Evolutionary conservation across 2,797 vertebrate genomes (phyloP), one percentile per base, ranked within the genome.

Genomic region (Lacerta bilineata): DNA sequence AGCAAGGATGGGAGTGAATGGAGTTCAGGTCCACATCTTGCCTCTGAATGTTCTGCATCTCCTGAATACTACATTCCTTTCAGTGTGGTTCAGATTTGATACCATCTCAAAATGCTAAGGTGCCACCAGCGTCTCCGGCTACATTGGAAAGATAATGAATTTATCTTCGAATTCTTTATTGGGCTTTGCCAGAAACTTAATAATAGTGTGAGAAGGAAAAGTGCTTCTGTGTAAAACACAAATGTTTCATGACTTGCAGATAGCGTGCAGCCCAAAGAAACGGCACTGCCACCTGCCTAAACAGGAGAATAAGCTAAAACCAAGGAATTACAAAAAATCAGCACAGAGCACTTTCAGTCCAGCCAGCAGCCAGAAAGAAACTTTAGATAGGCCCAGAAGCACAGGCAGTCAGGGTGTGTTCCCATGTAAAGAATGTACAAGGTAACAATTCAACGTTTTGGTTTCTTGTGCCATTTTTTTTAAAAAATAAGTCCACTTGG

Each of bases 341-440:
- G 86, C 92, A 27, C 61, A 84, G 18, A 46, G 90, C 69, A 55
- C 81, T 33, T 84, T 91, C 61, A 87, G 87, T 68, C 86, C 87
- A 5, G 72, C 75, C 87, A 8, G 89, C 29, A 88, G 75, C 55
- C 92, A 84, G 74, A 91, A 87, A 75, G 81, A 88, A 76, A 81
- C 85, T 10, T 87, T 85, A 0, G 87, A 87, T 27, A 77, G 18
- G 0, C 82, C 85, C 0, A 79, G 90, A 39, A 87, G 80, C 0
- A 11, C 87, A 2, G 90, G 82, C 86, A 27, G 82, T 79, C 90
- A 66, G 82, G 86, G 80, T 1, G 41, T 90, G 2, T 97, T 96
- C 87, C 93, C 96, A 0, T 97, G 96, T 84, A 69, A 89, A 77
- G 94, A 96, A 79, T 97, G 96, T 43, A 94, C 95, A 75, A 96